phyloP scores from a whole-genome alignment of 2,113 vertebrate genomes.

The Pelecanus crispus region DNA sequence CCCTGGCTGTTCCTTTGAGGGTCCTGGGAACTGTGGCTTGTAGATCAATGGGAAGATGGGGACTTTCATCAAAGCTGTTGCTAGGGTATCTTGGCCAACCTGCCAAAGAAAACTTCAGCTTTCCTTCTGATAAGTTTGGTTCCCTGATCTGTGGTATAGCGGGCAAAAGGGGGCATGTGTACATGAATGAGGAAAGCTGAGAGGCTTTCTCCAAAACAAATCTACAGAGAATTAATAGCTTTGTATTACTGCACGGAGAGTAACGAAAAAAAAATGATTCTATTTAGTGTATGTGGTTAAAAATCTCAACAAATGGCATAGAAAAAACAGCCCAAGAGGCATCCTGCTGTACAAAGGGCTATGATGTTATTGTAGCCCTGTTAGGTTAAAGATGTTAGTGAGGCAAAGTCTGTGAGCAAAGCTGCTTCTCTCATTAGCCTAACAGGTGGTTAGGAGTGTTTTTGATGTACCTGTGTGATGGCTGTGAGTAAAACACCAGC shows the following conservation, averaged over 20 bases:
- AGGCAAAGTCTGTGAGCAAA: not conserved
- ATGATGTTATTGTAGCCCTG: not conserved
- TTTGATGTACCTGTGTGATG: not conserved
- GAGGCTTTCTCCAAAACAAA: not conserved
- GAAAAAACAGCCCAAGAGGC: not conserved
- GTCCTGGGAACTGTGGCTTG: not conserved
- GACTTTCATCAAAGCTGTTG: constrained; percentile 27
- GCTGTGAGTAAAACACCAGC: not conserved
- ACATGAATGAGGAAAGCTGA: accelerated
- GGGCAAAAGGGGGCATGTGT: not conserved
- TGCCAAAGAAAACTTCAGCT: not conserved
- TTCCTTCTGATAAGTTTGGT: constrained; percentile 37
- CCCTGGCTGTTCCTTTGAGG: not conserved
- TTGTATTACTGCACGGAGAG: not conserved
- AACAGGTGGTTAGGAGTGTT: not conserved
- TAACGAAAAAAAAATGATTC: not conserved
- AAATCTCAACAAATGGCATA: not conserved
- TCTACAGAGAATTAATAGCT: not conserved
- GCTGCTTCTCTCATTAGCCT: not conserved
- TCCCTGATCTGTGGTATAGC: not conserved
- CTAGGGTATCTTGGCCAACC: constrained; percentile 45
- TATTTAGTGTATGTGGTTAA: not conserved
- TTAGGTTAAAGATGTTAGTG: not conserved
- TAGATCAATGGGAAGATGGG: not conserved
- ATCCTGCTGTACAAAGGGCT: not conserved